Conservation (phyloP, 2,888 invertebrate genomes). For the Cremastinae sp. region DNA sequence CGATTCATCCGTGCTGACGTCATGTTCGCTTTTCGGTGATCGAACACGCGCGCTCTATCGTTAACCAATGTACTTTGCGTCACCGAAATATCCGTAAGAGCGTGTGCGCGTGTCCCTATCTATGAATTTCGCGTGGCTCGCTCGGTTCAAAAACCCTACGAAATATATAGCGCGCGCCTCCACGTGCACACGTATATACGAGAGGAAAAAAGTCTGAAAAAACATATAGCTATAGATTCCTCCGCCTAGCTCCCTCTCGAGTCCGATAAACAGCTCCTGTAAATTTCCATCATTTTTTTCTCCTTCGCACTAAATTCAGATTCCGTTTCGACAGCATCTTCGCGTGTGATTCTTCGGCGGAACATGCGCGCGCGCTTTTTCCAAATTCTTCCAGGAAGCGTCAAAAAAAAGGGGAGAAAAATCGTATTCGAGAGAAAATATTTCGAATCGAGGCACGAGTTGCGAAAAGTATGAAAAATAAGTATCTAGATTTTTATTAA, state of each 20-base stretch:
- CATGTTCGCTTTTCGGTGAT: constrained; percentile 47
- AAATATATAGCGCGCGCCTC: not conserved
- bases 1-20: constrained; percentile 46
- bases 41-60: constrained; percentile 34
- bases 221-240: not conserved
- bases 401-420: too few species aligned
- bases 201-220: constrained; percentile 1
- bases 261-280: not conserved
- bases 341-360: too few species aligned
- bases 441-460: too few species aligned
- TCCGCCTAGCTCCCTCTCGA: not conserved
- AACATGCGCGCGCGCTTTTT: too few species aligned
- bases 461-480: too few species aligned
- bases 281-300: constrained; percentile 22
- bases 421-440: too few species aligned
- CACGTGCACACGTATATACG: not conserved
- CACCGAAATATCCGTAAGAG: constrained; percentile 7
- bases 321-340: not conserved
- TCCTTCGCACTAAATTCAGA: not conserved
- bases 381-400: too few species aligned
- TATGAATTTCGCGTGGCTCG: not conserved
- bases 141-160: constrained; percentile 43
- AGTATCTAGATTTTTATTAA: too few species aligned
- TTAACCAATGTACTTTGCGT: constrained; percentile 30
- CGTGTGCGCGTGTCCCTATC: not conserved